Base-by-base conservation (phyloP, 2,797 vertebrate genomes). In the Sebastes trivittatus region DNA sequence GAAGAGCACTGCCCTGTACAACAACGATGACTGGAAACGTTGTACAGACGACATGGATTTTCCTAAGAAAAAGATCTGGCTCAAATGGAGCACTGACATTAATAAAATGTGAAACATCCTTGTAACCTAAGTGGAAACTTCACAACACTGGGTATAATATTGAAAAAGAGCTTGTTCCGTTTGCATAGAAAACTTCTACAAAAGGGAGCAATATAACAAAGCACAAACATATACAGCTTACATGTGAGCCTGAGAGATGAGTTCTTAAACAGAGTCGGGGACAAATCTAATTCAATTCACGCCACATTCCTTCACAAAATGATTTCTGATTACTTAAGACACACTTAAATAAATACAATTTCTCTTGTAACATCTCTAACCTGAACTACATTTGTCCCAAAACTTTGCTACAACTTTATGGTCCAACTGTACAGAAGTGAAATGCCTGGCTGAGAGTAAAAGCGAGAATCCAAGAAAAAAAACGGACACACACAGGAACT, bases 121-220 rank as follows among this genome's bases (percentile, higher is more conserved):
- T 72, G 11, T 78, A 55, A 65, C 76, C 70, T 78, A 88, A 80
- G 32, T 54, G 85, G 82, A 88, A 81, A 77, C 75, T 46, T 88
- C 79, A 91, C 88, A 88, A 90, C 80, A 85, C 75, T 20, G 72
- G 60, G 54, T 69, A 63, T 73, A 81, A 83, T 80, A 91, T 85
- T 29, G 36, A 90, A 90, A 92, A 92, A 89, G 49, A 87, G 86
- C 84, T 87, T 88, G 73, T 91, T 91, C 78, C 70, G 78, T 95
- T 96, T 96, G 95, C 96, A 96, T 96, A 96, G 95, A 95, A 95
- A 94, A 94, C 77, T 30, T 93, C 93, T 95, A 95, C 81, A 92
- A 92, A 94, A 74, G 75, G 71, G 82, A 46, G 79, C 73, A 90
- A 93, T 75, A 89, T 88, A 93, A 92, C 89, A 90, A 92, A 93